Percentiles rank a stretch among this genome's conserved stretches.
Evolutionary conservation across 2,113 vertebrate species (phyloP).

Genomic region (Vulpes lagopus): DNA sequence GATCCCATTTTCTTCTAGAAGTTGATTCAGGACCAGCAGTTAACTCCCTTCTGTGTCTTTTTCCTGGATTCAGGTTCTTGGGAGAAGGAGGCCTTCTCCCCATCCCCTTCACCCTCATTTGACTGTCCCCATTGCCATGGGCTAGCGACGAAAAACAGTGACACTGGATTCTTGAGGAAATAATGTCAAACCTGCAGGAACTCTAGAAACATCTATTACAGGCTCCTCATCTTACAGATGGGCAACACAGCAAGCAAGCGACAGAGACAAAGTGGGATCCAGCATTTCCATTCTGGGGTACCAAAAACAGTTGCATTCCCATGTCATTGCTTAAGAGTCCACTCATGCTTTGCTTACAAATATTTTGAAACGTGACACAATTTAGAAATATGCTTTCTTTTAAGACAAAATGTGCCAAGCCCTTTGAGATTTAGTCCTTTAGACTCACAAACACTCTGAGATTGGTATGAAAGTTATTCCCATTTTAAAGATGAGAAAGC

Average conservation of each 20-base stretch:
- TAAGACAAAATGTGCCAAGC: not conserved
- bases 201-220: not conserved
- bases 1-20: slow-evolving; percentile 35
- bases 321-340: not conserved
- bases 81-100: not conserved
- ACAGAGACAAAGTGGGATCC: not conserved
- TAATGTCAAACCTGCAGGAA: not conserved
- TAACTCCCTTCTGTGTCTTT: not conserved
- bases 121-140: not conserved
- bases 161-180: not conserved
- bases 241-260: not conserved
- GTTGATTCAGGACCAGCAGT: not conserved
- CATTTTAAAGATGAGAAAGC: slow-evolving; percentile 20
- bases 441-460: not conserved
- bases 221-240: not conserved
- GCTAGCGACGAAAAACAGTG: not conserved
- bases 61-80: not conserved
- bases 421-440: not conserved
- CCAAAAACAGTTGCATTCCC: not conserved
- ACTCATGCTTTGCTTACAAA: not conserved
- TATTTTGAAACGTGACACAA: not conserved
- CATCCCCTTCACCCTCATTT: not conserved
- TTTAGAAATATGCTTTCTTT: not conserved
- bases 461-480: not conserved
- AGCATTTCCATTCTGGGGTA: not conserved